A percentile compares a stretch with the other conserved stretches of the same genome.
Evolutionary conservation across 1,140 invertebrate genomes (phyloP).

Genomic region (Camponotus floridanus): DNA sequence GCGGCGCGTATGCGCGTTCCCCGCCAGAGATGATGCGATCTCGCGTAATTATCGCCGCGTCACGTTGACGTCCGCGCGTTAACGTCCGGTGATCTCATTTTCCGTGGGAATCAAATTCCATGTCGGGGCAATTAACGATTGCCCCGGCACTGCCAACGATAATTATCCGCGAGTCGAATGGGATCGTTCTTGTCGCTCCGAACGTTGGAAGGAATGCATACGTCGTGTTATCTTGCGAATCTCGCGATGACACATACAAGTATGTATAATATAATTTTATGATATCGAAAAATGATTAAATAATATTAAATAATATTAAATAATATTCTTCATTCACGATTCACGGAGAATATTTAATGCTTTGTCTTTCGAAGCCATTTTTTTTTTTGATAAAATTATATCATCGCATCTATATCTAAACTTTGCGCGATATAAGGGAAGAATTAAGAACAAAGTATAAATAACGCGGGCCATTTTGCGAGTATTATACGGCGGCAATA

Average conservation of each 20-base stretch:
- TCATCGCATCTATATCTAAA: too few relatives aligned
- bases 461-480: not conserved
- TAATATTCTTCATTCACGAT: not conserved
- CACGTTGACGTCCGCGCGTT: slow-evolving; percentile 1
- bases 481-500: slow-evolving; percentile 31
- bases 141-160: not conserved
- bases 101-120: slow-evolving; percentile 39
- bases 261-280: not conserved
- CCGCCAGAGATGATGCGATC: slow-evolving; percentile 59
- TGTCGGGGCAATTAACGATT: slow-evolving; percentile 59
- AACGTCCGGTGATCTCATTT: slow-evolving; percentile 65
- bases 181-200: not conserved
- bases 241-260: not conserved
- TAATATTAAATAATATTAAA: too few relatives aligned
- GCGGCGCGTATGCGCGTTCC: not conserved
- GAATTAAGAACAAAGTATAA: slow-evolving; percentile 18
- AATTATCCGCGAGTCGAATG: slow-evolving; percentile 47
- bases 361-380: too few relatives aligned
- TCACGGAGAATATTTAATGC: not conserved
- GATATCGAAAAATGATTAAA: not conserved
- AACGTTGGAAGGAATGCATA: not conserved
- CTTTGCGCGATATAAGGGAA: not conserved
- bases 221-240: not conserved
- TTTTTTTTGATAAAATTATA: too few relatives aligned
- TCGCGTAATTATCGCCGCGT: slow-evolving; percentile 62